Evolutionary conservation across 2,888 invertebrate species (phyloP), one percentile per base, ranked within the genome.

Genomic region (Trachelus stipa): DNA sequence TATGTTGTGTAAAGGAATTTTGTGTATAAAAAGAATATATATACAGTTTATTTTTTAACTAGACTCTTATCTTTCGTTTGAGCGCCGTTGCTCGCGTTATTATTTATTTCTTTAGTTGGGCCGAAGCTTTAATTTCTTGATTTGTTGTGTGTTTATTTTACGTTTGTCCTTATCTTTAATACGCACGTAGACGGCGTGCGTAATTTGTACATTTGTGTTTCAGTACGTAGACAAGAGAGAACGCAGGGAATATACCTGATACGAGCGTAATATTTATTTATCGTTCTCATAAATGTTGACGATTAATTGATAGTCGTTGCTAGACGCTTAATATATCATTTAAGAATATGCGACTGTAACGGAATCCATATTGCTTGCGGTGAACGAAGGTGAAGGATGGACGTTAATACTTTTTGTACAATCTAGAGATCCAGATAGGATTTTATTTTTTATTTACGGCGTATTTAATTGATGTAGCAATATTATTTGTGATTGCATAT

Each of bases 31-130:
- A 23, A 56, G 56, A 56, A 56, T 76, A 76, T 78, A 78, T 73
- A 78, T 76, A 76, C 68, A n/a, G 12, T 75, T 78, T 78, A 76
- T 76, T 78, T 78, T 76, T 23, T 77, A 74, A 73, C 68, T 1
- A 78, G 35, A 37, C 56, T 74, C 40, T 75, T 56, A 75, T 75
- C 75, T 69, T 75, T 56, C n/a, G n/a, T 68, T 15, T 2, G 2
- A 9, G 15, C 15, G 40, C 15, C 40, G 15, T 15, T 6, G 6
- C 2, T 40, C 40, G 9, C 40, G 40, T 23, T 37, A 37, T 37
- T 35, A 9, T 56, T 56, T 56, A 23, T 56, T 23, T 11, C 1
- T 69, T 75, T 69, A 12, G 30, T 56, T 31, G 4, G 12, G 2
- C 33, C n/a, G 34, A 12, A 0, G n/a, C 68, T 68, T 75, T 33